A percentile compares a stretch with the other conserved stretches of the same genome.
These are phyloP conservation scores for Leptopilina syphax DNA, from an alignment of 2,888 invertebrate genomes.

Conservation along the genomic window DNA sequence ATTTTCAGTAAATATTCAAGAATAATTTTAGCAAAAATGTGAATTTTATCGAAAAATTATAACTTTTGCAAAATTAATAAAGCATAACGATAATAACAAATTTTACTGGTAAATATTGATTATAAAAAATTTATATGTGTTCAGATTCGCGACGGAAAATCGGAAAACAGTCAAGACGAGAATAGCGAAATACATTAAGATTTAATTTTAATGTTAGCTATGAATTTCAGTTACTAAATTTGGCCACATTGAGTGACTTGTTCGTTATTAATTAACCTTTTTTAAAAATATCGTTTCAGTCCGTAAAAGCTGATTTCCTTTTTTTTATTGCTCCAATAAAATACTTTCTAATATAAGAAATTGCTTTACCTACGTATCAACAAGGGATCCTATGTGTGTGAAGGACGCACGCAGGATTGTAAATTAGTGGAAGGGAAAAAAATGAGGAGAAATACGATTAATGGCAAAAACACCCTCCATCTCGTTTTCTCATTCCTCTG, in stretches of 20 bases:
- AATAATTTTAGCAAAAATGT: too few species aligned
- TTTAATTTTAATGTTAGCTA: background rate
- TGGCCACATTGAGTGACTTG: background rate
- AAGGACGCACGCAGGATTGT: constrained; percentile 18
- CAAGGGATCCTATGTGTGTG: background rate
- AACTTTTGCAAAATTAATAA: too few species aligned
- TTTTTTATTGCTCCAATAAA: constrained; percentile 5
- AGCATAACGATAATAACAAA: too few species aligned
- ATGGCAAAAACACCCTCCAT: constrained; percentile 24
- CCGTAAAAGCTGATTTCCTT: background rate
- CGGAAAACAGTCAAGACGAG: constrained; percentile 5
- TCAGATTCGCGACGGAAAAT: background rate
- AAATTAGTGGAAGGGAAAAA: constrained; percentile 24
- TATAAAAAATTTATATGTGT: background rate
- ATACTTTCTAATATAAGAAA: constrained; percentile 17
- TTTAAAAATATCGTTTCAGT: background rate
- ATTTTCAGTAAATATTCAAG: too few species aligned
- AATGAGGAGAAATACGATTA: constrained; percentile 32
- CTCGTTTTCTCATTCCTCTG: background rate
- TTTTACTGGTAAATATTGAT: background rate
- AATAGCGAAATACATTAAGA: background rate
- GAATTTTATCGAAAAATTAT: too few species aligned
- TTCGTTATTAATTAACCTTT: background rate
- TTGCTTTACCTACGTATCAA: constrained; percentile 13
- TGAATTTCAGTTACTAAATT: background rate